Percentiles rank a stretch among this genome's conserved stretches.
Conservation (phyloP, 2,888 invertebrate genomes). For the Dynastes tityus region DNA sequence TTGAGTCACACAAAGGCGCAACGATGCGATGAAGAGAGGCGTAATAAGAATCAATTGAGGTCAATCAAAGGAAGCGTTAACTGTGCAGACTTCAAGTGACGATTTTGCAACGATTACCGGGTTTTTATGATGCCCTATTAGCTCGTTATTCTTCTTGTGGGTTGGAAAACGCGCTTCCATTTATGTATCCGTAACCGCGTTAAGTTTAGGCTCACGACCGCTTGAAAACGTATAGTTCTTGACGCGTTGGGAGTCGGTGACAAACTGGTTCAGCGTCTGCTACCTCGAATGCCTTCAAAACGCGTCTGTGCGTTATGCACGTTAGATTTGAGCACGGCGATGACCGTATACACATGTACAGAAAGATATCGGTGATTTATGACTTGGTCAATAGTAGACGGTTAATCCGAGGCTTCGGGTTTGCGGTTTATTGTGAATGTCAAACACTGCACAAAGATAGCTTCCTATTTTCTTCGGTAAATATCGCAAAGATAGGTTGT, state of each 20-base stretch:
- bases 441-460: too few species aligned
- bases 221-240: neutral
- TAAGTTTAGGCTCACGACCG: neutral
- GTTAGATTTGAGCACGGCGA: neutral
- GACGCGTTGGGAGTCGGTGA: neutral
- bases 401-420: too few species aligned
- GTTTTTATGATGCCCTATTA: too few species aligned
- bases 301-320: neutral
- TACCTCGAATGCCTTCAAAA: neutral
- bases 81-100: too few species aligned
- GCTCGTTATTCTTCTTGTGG: slow-evolving; percentile 20
- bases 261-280: slow-evolving; percentile 27
- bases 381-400: neutral
- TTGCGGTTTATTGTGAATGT: too few species aligned
- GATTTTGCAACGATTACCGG: too few species aligned
- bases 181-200: neutral
- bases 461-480: too few species aligned
- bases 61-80: slow-evolving; percentile 11
- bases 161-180: slow-evolving; percentile 16
- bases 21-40: neutral
- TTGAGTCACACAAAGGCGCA: neutral
- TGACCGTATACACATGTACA: neutral
- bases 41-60: slow-evolving; percentile 19
- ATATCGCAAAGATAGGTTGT: too few species aligned
- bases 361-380: neutral